Conservation (phyloP, 2,888 invertebrate species). For the Temnothorax rugatulus region DNA sequence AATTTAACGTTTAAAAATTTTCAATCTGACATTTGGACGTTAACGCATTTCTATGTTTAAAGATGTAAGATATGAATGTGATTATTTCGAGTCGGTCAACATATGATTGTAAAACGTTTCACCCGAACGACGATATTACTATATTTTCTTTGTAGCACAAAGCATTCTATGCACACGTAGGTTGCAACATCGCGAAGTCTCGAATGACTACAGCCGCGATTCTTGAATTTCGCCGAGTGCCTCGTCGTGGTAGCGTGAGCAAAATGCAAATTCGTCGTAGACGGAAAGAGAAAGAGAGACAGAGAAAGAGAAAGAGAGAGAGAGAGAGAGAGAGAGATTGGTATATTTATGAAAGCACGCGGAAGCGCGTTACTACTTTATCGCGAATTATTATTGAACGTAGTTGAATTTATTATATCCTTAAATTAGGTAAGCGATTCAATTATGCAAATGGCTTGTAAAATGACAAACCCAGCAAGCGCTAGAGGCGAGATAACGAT, state of each 20-base stretch:
- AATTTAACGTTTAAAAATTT: constrained; percentile 8
- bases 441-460: constrained; percentile 47
- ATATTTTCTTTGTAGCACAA: not conserved
- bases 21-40: not conserved
- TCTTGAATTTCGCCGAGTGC: constrained; percentile 47
- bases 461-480: constrained; percentile 36
- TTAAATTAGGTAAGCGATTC: constrained; percentile 49
- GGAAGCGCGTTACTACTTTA: constrained; percentile 35
- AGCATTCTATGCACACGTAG: constrained; percentile 7
- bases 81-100: not conserved
- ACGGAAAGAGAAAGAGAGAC: not conserved
- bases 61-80: not conserved
- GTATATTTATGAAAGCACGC: constrained; percentile 44
- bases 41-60: not conserved
- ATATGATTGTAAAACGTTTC: constrained; percentile 18
- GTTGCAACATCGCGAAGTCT: constrained; percentile 16
- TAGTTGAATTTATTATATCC: constrained; percentile 37
- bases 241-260: constrained; percentile 7
- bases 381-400: constrained; percentile 44
- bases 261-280: constrained; percentile 33
- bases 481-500: constrained; percentile 20
- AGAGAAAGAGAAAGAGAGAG: not conserved
- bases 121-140: constrained; percentile 11
- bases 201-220: constrained; percentile 2
- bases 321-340: not conserved